Conservation (phyloP, 2,113 vertebrate species). For the Elachura formosa region DNA sequence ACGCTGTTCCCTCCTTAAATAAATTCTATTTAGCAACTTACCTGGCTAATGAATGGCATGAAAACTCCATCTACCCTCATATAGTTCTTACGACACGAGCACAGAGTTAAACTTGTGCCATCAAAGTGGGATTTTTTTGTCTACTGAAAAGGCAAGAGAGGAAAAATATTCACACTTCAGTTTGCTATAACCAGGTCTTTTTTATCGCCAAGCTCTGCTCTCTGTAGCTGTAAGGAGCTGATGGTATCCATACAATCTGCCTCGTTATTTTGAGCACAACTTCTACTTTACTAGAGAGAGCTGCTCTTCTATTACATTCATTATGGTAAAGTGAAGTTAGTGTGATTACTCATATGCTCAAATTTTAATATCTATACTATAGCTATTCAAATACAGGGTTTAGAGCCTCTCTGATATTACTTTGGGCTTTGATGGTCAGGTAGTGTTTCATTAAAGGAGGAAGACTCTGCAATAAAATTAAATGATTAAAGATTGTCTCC, state of each 20-base stretch:
- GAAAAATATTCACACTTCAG: not conserved
- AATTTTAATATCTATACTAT: not conserved
- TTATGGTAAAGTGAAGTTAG: not conserved
- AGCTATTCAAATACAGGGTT: not conserved
- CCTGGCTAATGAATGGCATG: not conserved
- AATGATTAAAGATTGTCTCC: not conserved
- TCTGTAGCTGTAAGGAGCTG: not conserved
- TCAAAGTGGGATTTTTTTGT: accelerated
- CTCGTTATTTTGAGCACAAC: not conserved
- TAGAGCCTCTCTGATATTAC: not conserved
- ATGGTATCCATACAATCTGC: not conserved
- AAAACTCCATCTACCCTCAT: not conserved
- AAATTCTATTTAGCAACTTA: not conserved
- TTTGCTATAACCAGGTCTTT: not conserved
- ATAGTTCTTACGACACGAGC: not conserved
- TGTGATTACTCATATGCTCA: not conserved
- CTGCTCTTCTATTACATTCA: not conserved
- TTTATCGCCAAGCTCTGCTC: not conserved
- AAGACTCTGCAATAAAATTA: not conserved
- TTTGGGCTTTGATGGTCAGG: not conserved
- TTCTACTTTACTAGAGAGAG: not conserved
- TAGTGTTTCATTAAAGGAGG: not conserved
- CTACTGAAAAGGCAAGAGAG: not conserved
- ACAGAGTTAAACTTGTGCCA: not conserved
- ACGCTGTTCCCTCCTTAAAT: not conserved